Evolutionary conservation across 2,113 vertebrate species (phyloP).

Genomic region (Peromyscus californicus): DNA sequence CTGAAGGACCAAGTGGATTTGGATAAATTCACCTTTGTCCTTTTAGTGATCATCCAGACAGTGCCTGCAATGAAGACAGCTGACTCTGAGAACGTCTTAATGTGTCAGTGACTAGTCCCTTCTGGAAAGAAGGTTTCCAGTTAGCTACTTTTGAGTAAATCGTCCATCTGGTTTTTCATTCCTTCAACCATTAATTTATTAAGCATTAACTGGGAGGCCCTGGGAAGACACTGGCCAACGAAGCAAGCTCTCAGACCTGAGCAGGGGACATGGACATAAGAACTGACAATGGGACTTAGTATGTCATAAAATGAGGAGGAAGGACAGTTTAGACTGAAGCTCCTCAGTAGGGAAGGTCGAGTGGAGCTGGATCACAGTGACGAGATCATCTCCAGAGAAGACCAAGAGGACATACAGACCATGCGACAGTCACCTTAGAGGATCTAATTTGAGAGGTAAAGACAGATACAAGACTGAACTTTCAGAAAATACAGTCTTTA

Average conservation of each 20-base stretch:
- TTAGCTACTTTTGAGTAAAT: background rate
- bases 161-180: background rate
- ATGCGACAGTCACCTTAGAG: background rate
- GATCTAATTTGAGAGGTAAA: background rate
- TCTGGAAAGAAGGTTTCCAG: background rate
- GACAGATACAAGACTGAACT: background rate
- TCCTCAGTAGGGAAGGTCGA: background rate
- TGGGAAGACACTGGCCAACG: background rate
- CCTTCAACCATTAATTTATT: background rate
- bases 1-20: background rate
- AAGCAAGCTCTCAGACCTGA: background rate
- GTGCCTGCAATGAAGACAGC: conserved; percentile 1
- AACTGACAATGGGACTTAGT: background rate
- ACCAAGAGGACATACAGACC: background rate
- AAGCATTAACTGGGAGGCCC: background rate
- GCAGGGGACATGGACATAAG: background rate
- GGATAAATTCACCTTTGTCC: background rate
- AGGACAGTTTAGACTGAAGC: background rate
- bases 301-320: background rate
- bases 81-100: background rate
- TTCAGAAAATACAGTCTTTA: conserved; percentile 4
- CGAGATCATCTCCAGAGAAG: background rate
- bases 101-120: background rate
- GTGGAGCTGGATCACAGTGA: background rate
- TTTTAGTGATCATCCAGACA: conserved; percentile 39